These are phyloP conservation scores for Lordiphosa mommai DNA, from an alignment of 1,140 invertebrate genomes.

Conservation along the genomic window DNA sequence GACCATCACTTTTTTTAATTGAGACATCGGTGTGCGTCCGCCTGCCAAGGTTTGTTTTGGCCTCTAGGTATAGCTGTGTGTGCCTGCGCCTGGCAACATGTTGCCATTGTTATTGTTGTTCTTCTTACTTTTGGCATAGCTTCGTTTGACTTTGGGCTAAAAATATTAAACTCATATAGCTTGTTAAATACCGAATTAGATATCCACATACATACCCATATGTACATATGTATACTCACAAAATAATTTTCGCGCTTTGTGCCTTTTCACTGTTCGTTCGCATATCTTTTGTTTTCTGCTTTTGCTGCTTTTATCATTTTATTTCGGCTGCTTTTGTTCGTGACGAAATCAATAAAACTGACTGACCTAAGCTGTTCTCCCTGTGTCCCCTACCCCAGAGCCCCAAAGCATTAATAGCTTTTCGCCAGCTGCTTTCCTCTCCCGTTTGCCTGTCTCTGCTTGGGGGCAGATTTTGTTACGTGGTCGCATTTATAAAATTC, in stretches of 20 bases:
- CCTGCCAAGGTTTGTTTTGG: slow-evolving; percentile 55
- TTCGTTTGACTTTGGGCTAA: slow-evolving; percentile 67
- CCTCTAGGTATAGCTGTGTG: slow-evolving; percentile 14
- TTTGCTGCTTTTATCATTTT: slow-evolving; percentile 56
- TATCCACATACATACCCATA: slow-evolving; percentile 10
- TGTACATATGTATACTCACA: slow-evolving; percentile 20
- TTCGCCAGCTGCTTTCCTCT: background rate
- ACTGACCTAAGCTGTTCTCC: slow-evolving; percentile 29
- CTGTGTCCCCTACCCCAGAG: slow-evolving; percentile 26
- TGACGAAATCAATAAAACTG: slow-evolving; percentile 63
- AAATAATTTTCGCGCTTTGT: slow-evolving; percentile 62
- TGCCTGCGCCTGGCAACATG: slow-evolving; percentile 3
- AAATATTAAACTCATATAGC: slow-evolving; percentile 67
- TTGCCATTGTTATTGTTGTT: slow-evolving; percentile 12
- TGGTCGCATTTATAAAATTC: slow-evolving; percentile 44
- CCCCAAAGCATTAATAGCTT: slow-evolving; percentile 15
- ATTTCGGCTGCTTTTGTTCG: slow-evolving; percentile 50
- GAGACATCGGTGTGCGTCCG: slow-evolving; percentile 54
- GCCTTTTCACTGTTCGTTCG: slow-evolving; percentile 24
- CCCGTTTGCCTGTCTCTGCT: slow-evolving; percentile 1
- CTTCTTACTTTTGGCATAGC: slow-evolving; percentile 33
- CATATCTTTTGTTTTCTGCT: slow-evolving; percentile 31
- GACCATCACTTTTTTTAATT: slow-evolving; percentile 68
- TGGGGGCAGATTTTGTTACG: slow-evolving; percentile 20
- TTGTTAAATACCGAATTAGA: slow-evolving; percentile 40